phyloP scores from a whole-genome alignment of 2,113 vertebrate genomes.

The Notothenia rossii region DNA sequence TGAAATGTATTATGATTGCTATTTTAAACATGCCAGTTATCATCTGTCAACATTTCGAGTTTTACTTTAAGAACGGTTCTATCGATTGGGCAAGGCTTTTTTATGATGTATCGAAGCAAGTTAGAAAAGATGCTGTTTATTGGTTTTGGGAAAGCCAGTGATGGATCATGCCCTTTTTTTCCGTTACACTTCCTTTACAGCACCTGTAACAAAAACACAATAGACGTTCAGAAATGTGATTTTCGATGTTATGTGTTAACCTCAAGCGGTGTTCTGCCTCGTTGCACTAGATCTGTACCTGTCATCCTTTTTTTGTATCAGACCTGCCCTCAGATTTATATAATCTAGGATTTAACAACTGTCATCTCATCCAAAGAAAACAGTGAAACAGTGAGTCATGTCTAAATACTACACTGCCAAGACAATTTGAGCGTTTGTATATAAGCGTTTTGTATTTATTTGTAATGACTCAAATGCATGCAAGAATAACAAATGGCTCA shows the following conservation, averaged over 20 bases:
- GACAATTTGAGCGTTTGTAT: constrained; percentile 77
- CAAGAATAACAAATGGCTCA: constrained; percentile 73
- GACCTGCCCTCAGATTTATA: too few species aligned
- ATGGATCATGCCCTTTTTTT: too few species aligned
- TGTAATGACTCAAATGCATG: constrained; percentile 84
- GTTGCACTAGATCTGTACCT: too few species aligned
- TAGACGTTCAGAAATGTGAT: neutral
- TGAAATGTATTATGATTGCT: neutral
- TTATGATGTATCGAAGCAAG: too few species aligned
- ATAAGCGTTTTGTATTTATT: constrained; percentile 83
- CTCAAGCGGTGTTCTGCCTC: too few species aligned
- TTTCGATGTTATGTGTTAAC: too few species aligned
- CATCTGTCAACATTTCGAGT: neutral
- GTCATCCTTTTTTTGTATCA: too few species aligned
- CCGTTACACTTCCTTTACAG: neutral
- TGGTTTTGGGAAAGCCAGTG: too few species aligned
- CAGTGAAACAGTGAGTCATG: constrained; percentile 44
- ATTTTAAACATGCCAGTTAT: neutral
- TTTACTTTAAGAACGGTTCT: neutral
- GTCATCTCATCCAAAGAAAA: constrained; percentile 28
- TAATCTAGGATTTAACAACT: neutral
- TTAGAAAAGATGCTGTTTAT: too few species aligned
- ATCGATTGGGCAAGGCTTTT: too few species aligned
- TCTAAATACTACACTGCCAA: constrained; percentile 69
- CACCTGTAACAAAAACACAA: neutral